These are phyloP conservation scores for Gadus chalcogrammus DNA, from an alignment of 2,113 vertebrate genomes.

Conservation along the genomic window DNA sequence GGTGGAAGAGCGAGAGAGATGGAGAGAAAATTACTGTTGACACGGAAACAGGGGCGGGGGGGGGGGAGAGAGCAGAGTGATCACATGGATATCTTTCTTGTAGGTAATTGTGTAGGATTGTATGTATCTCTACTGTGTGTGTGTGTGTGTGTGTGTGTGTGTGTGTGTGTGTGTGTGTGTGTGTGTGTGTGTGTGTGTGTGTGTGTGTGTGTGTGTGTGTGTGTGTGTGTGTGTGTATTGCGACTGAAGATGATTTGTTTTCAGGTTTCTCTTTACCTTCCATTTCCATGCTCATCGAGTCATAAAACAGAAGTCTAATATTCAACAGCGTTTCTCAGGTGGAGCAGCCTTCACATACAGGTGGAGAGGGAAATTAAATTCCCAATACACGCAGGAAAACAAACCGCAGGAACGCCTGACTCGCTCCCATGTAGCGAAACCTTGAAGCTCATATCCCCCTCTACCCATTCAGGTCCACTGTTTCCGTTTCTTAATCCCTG, in stretches of 20 bases:
- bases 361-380: background rate
- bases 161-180: background rate
- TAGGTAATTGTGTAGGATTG: background rate
- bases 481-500: too few species aligned
- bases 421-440: background rate
- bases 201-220: constrained; percentile 4
- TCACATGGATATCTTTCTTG: constrained; percentile 28
- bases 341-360: too few species aligned
- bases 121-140: background rate
- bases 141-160: too few species aligned
- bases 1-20: constrained; percentile 39
- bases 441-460: background rate
- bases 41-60: constrained; percentile 48
- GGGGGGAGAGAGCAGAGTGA: constrained; percentile 13
- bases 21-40: constrained; percentile 56
- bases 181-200: background rate
- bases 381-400: constrained; percentile 1
- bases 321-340: too few species aligned
- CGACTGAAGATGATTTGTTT: too few species aligned
- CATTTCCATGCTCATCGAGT: too few species aligned
- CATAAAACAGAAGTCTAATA: too few species aligned
- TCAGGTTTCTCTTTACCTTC: too few species aligned
- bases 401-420: constrained; percentile 23
- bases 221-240: too few species aligned
- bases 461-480: too few species aligned